These are phyloP conservation scores for Xanthostigma xanthostigma DNA, from an alignment of 2,888 invertebrate species.

Conservation along the genomic window DNA sequence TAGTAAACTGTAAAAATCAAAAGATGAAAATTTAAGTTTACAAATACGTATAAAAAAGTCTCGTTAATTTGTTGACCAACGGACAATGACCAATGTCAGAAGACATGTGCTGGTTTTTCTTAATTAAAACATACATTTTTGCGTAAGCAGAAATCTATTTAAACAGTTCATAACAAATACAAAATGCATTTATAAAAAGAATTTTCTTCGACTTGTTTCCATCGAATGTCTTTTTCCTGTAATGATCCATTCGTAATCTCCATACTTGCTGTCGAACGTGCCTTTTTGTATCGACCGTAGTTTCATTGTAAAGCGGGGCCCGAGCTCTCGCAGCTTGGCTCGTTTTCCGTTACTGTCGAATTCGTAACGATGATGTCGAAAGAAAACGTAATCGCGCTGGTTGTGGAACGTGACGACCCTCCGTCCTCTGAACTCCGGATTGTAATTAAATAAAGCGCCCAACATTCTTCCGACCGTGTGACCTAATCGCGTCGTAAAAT, in stretches of 20 bases:
- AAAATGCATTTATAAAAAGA: constrained; percentile 56
- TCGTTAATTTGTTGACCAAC: too few relatives aligned
- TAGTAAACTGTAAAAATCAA: too few relatives aligned
- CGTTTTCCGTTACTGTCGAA: constrained; percentile 67
- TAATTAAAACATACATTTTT: background rate
- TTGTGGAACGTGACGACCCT: constrained; percentile 96
- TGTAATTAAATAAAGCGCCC: constrained; percentile 86
- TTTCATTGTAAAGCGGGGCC: constrained; percentile 91
- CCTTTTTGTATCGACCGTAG: constrained; percentile 89
- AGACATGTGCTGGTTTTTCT: too few relatives aligned
- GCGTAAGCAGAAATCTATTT: background rate
- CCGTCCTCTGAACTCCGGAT: constrained; percentile 88
- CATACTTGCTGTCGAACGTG: constrained; percentile 91
- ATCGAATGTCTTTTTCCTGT: constrained; percentile 81
- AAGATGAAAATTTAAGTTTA: too few relatives aligned
- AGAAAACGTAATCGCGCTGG: constrained; percentile 97
- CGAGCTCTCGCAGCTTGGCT: constrained; percentile 76
- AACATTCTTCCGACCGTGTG: constrained; percentile 83
- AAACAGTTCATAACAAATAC: background rate
- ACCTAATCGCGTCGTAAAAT: constrained; percentile 90
- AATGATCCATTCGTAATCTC: constrained; percentile 94
- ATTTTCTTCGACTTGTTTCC: constrained; percentile 84
- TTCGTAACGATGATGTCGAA: constrained; percentile 91
- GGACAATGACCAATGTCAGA: too few relatives aligned
- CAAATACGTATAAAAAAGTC: too few relatives aligned